Conservation (phyloP, 2,888 invertebrate genomes). For the Deilephila porcellus region DNA sequence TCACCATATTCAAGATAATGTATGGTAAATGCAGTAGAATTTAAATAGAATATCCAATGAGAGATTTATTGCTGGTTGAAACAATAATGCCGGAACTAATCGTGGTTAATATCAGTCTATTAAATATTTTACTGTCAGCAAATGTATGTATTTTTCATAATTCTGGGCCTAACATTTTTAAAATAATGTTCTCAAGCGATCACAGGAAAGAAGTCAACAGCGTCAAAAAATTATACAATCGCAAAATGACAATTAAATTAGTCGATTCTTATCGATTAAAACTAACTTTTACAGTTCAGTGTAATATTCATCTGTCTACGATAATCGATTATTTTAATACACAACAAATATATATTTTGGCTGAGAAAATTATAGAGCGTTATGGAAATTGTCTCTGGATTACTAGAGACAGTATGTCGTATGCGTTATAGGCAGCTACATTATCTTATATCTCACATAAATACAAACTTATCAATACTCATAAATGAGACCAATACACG, state of each 20-base stretch:
- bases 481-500: slow-evolving; percentile 75
- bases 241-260: slow-evolving; percentile 5
- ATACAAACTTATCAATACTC: slow-evolving; percentile 43
- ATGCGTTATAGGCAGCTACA: slow-evolving; percentile 9
- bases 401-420: neutral
- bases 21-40: too few relatives aligned
- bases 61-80: too few relatives aligned
- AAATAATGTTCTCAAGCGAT: neutral
- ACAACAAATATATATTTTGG: slow-evolving; percentile 25
- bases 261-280: slow-evolving; percentile 4
- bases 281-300: slow-evolving; percentile 13
- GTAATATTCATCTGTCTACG: slow-evolving; percentile 6
- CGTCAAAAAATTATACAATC: slow-evolving; percentile 9
- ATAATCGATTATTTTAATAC: slow-evolving; percentile 18
- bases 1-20: neutral
- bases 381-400: neutral
- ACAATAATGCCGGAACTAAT: too few relatives aligned
- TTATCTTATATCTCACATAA: slow-evolving; percentile 15
- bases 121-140: too few relatives aligned
- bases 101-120: too few relatives aligned
- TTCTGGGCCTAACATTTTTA: too few relatives aligned
- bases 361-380: slow-evolving; percentile 1
- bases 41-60: too few relatives aligned
- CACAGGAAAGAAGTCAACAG: neutral
- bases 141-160: too few relatives aligned